Evolutionary conservation across 2,888 invertebrate genomes (phyloP).

Genomic region (Athalia rosae): DNA sequence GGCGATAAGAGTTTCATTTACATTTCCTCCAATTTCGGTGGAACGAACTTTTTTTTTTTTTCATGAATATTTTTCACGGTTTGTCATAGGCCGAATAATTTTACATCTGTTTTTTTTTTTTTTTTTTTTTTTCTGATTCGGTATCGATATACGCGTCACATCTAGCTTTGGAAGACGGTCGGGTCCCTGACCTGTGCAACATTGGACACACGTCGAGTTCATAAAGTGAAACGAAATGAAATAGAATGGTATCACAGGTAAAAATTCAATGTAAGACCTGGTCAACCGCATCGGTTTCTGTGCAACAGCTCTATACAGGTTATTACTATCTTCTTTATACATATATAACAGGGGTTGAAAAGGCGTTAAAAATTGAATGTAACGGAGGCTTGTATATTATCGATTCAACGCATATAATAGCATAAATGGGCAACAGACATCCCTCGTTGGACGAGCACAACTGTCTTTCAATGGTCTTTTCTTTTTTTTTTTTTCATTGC

Average conservation of each 20-base stretch:
- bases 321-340: constrained; percentile 34
- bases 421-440: background rate
- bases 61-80: no score
- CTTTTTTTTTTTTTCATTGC: background rate
- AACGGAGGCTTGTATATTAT: constrained; percentile 17
- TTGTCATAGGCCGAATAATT: no score
- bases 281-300: constrained; percentile 38
- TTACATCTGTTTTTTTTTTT: no score
- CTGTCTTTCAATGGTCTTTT: background rate
- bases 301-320: background rate
- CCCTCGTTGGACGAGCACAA: constrained; percentile 26
- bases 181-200: constrained; percentile 4
- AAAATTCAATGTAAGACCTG: background rate
- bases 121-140: no score
- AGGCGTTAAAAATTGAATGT: constrained; percentile 32
- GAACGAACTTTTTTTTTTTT: no score
- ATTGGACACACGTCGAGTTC: constrained; percentile 5
- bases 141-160: no score
- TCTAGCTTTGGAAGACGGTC: background rate
- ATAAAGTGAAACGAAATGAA: constrained; percentile 37
- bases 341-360: constrained; percentile 30
- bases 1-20: no score
- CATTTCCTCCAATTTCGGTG: no score
- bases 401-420: constrained; percentile 17
- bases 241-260: constrained; percentile 16